Evolutionary conservation across 2,797 vertebrate genomes (phyloP).

Genomic region (Pyrocephalus nanus): DNA sequence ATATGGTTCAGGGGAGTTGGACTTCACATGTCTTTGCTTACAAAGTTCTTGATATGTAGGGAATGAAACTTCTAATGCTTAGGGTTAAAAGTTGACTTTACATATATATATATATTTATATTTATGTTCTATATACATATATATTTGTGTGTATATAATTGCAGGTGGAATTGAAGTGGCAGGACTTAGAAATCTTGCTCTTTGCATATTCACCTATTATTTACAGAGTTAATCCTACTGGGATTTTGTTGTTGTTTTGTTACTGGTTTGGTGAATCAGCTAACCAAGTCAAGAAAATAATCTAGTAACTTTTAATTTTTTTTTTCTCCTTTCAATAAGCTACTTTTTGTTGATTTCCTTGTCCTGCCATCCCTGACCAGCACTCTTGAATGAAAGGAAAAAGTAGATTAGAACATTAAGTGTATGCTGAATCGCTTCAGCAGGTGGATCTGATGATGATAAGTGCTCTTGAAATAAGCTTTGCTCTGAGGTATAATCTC

Average conservation of each 20-base stretch:
- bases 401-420: neutral
- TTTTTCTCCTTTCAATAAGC: neutral
- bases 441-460: neutral
- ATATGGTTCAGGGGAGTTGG: neutral
- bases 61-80: neutral
- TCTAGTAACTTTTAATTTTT: neutral
- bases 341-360: neutral
- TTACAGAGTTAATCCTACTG: neutral
- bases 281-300: neutral
- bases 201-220: accelerated
- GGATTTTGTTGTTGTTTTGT: neutral
- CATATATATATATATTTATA: neutral
- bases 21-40: neutral
- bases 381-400: neutral
- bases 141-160: neutral
- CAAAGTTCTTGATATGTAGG: neutral
- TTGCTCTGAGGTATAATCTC: neutral
- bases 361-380: neutral
- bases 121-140: neutral
- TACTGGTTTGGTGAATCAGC: neutral
- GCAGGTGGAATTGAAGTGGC: neutral
- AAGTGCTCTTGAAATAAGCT: neutral
- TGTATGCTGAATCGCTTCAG: neutral
- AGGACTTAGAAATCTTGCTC: neutral
- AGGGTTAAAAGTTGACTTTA: neutral